Conservation (phyloP, 1,140 invertebrate genomes). For the Bombus haemorrhoidalis region DNA sequence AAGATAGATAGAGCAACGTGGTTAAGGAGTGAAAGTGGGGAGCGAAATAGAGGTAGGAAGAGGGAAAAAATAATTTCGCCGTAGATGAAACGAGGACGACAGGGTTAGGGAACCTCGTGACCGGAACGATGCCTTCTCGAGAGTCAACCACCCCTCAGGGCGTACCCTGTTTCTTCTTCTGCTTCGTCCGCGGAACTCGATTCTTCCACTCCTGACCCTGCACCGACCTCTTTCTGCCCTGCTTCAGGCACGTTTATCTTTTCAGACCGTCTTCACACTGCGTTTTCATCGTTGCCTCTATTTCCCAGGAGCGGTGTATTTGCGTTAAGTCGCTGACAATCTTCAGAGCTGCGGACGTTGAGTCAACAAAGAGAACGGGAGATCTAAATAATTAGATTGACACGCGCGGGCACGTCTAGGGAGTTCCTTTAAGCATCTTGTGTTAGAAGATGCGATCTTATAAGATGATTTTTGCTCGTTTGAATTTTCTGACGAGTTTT, state of each 20-base stretch:
- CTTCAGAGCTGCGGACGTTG: neutral
- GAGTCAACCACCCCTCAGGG: constrained; percentile 24
- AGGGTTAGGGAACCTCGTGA: constrained; percentile 35
- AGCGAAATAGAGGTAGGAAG: neutral
- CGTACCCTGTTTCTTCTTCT: neutral
- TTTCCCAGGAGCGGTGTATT: constrained; percentile 20
- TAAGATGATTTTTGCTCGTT: neutral
- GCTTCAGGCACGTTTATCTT: constrained; percentile 34
- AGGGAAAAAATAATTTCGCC: constrained; percentile 45
- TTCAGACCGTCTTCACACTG: constrained; percentile 5
- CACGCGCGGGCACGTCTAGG: too few relatives aligned
- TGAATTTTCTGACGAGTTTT: neutral
- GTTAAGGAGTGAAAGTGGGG: neutral
- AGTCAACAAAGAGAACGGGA: neutral
- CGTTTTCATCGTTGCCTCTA: neutral
- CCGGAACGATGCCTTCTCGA: constrained; percentile 42
- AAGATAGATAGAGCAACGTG: too few relatives aligned
- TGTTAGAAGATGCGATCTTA: too few relatives aligned
- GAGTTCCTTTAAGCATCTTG: neutral
- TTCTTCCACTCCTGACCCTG: constrained; percentile 3
- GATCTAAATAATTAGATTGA: neutral
- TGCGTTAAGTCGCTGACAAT: neutral
- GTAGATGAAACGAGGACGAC: constrained; percentile 32
- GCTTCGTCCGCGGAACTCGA: constrained; percentile 10
- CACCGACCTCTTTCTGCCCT: neutral